A percentile compares a stretch with the other conserved stretches of the same genome.
Conservation (phyloP, 1,140 invertebrate species). For the Megalopta genalis region DNA sequence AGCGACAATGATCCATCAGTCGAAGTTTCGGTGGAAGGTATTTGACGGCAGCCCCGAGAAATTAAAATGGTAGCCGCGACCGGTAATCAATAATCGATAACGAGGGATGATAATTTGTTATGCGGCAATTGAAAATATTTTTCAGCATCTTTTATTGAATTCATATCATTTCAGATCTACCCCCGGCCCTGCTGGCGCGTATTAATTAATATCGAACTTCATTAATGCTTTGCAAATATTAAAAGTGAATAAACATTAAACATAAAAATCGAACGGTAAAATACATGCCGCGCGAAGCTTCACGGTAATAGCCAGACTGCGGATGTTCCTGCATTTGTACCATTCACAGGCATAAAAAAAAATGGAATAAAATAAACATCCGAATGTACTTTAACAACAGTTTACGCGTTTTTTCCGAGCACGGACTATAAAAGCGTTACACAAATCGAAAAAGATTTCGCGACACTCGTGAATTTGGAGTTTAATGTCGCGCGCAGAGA, state of each 20-base stretch:
- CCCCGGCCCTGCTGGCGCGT: neutral
- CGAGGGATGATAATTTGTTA: too few relatives aligned
- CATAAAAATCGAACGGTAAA: neutral
- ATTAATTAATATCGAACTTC: neutral
- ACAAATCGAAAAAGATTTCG: slow-evolving; percentile 7
- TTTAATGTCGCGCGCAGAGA: neutral
- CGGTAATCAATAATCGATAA: too few relatives aligned
- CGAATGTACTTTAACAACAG: neutral
- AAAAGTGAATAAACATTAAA: neutral
- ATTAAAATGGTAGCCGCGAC: too few relatives aligned
- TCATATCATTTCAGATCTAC: too few relatives aligned
- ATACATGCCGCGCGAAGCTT: neutral
- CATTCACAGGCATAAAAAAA: neutral
- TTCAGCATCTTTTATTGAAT: too few relatives aligned
- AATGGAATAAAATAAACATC: neutral
- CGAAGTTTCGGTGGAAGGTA: too few relatives aligned
- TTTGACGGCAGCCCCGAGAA: too few relatives aligned
- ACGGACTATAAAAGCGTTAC: neutral
- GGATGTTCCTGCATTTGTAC: slow-evolving; percentile 1
- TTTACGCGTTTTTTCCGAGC: neutral
- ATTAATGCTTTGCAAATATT: neutral
- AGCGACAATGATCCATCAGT: too few relatives aligned
- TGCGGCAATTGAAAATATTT: too few relatives aligned
- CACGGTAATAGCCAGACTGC: neutral
- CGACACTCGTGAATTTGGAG: neutral